Evolutionary conservation across 53 echinoderm and acorn worm genomes (phyloP).

Genomic region (Mesocentrotus franciscanus): DNA sequence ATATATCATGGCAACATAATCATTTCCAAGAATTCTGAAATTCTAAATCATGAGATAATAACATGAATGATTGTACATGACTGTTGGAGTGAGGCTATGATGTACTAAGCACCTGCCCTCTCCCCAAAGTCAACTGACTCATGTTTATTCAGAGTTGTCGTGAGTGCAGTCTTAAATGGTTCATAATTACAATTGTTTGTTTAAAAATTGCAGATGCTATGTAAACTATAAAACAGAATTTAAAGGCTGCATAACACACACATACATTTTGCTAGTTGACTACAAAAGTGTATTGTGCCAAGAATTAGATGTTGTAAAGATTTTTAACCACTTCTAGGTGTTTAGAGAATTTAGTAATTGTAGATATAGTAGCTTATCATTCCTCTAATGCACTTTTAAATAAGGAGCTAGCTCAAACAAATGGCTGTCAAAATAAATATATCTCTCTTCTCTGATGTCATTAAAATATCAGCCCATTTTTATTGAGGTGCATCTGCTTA

Average conservation of each 20-base stretch:
- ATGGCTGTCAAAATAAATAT: too few relatives aligned
- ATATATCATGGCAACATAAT: not conserved
- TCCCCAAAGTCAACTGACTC: not conserved
- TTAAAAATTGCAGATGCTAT: not conserved
- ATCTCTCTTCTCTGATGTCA: too few relatives aligned
- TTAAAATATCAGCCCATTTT: too few relatives aligned
- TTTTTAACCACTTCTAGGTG: too few relatives aligned
- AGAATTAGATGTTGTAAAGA: too few relatives aligned
- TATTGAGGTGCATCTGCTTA: not conserved
- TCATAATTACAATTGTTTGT: not conserved
- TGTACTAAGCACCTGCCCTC: not conserved
- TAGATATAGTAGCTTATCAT: too few relatives aligned
- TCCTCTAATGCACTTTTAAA: too few relatives aligned
- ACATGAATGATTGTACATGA: not conserved
- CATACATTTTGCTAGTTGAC: too few relatives aligned
- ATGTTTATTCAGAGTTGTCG: not conserved
- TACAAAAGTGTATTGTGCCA: too few relatives aligned
- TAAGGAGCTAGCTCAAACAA: too few relatives aligned
- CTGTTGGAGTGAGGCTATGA: not conserved
- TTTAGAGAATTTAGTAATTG: too few relatives aligned
- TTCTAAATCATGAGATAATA: not conserved
- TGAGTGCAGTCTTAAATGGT: not conserved
- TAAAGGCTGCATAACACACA: too few relatives aligned
- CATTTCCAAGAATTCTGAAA: conserved; percentile 39
- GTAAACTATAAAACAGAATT: not conserved